Evolutionary conservation across 2,797 vertebrate genomes (phyloP), one percentile per base, ranked within the genome.

Genomic region (Urocyon cinereoargenteus): DNA sequence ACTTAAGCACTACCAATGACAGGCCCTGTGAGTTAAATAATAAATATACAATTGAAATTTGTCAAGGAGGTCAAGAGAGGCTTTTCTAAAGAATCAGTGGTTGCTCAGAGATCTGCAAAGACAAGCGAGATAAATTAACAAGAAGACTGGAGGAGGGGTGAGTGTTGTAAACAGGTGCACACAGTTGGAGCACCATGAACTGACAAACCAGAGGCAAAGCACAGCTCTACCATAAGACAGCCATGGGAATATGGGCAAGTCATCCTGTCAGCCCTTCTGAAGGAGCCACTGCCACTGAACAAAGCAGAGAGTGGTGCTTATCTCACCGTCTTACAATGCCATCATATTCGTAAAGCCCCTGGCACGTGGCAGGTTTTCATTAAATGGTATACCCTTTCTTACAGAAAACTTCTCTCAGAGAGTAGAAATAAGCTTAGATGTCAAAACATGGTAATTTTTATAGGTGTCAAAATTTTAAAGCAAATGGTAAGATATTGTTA

Each of bases 251-350:
- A 26, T 4, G 16, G 14, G 49, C 26, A 82, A 16, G 5, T 73
- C 49, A 49, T 26, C 22, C 28, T 31, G n/a, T 40, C 22, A 70
- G 24, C 1, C 19, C 40, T 22, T 68, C 36, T 49, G 59, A 75
- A 66, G 13, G n/a, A 36, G 66, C 57, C 59, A 26, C 49, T 18
- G n/a, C 21, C 15, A 28, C 59, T 55, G 6, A 34, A 51, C 11
- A 64, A n/a, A 77, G 57, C 24, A 4, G 21, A 73, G 4, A 9
- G n/a, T 3, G 2, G 5, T 8, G 6, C 31, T 64, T 24, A 19
- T 6, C 18, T 2, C 22, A 3, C 3, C 14, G 2, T 49, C 24
- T 57, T 24, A 15, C 49, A n/a, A 15, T 0, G 10, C 4, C 22
- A 11, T 28, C 28, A 6, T 13, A 16, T 61, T 24, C 18, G 5